These are phyloP conservation scores for Diachasmimorpha longicaudata DNA, from an alignment of 1,140 invertebrate genomes.

Conservation along the genomic window DNA sequence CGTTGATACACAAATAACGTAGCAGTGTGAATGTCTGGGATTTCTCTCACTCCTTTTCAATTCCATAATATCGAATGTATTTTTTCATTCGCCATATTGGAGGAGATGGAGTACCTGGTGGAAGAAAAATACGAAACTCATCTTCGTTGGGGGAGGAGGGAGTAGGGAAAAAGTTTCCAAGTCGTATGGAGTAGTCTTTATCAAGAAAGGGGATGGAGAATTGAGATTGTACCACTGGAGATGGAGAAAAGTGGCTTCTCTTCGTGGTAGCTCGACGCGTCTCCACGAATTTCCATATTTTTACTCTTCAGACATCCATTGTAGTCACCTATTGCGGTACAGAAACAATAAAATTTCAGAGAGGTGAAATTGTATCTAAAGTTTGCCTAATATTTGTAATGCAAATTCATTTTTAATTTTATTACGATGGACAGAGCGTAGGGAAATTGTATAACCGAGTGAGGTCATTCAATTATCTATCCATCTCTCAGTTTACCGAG, in stretches of 20 bases:
- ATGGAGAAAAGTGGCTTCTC: neutral
- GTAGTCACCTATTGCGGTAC: neutral
- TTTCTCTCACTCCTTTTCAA: neutral
- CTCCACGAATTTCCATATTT: conserved; percentile 25
- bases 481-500: neutral
- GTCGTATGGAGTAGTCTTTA: conserved; percentile 8
- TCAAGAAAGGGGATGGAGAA: conserved; percentile 8
- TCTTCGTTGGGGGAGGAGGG: neutral
- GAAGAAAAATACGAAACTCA: conserved; percentile 2
- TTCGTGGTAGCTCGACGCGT: neutral
- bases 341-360: conserved; percentile 13
- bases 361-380: conserved; percentile 8
- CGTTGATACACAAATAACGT: neutral
- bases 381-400: neutral
- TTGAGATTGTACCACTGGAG: neutral
- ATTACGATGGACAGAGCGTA: neutral
- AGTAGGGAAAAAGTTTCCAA: neutral
- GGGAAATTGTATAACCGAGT: neutral
- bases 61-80: neutral
- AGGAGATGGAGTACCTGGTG: neutral
- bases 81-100: neutral
- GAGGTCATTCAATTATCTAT: neutral
- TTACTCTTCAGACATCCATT: neutral
- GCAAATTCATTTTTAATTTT: conserved; percentile 12
- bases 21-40: neutral